Base-by-base conservation (phyloP, 2,888 invertebrate genomes). In the Steromphala cineraria region DNA sequence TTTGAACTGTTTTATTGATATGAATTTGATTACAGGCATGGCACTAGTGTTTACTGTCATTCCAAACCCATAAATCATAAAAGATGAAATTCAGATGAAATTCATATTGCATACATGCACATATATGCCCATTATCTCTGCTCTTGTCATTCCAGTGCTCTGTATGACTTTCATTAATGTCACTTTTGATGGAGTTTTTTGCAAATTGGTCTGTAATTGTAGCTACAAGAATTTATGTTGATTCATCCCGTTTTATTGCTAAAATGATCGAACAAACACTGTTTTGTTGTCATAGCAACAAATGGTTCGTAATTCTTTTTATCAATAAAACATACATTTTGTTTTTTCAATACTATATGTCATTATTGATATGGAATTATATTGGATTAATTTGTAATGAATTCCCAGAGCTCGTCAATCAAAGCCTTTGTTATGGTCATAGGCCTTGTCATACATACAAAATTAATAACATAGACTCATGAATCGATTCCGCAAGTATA, bases 21-120 rank as follows among this genome's bases (percentile, higher is more conserved):
- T 1, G 13, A 13, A 46, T 46, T 46, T 71, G 36, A 71, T 71
- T 71, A 71, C 40, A 3, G 40, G 36, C 36, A 71, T 71, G 15
- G 71, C 36, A 36, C 4, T 4, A 10, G n/a, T 40, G 36, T 10
- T 62, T 71, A 71, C 40, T 10, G 71, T 40, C 40, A 17, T 13
- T 7, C 17, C 19, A 71, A 19, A 36, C 5, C 15, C 36, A 71
- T 40, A 19, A 2, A 36, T 71, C 71, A 71, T 71, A 21, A 31
- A 71, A 36, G 36, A 71, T 71, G n/a, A 36, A 71, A 71, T 40
- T 71, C 71, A 36, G 36, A 71, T 71, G n/a, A 71, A 67, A 71
- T 40, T 71, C 71, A 71, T 67, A 67, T 71, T 40, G 71, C 71
- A 71, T 71, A 36, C 36, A 71, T 71, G 31, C 40, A 40, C 36